Conservation (phyloP, 1,140 invertebrate genomes). For the Gonatopus flavifemur region DNA sequence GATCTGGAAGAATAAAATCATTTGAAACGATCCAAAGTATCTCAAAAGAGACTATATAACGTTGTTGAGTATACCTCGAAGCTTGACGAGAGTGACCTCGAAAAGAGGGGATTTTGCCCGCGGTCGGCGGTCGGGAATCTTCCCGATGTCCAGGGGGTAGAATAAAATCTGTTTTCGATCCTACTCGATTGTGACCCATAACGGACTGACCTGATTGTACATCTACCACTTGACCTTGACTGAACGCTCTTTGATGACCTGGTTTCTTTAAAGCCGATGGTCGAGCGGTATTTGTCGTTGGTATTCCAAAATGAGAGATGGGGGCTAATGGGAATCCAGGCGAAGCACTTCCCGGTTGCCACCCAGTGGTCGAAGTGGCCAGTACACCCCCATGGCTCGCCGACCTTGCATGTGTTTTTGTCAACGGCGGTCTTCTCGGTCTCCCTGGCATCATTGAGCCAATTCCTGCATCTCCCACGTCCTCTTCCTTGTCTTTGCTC, state of each 20-base stretch:
- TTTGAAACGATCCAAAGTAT: too few species aligned
- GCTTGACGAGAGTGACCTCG: constrained; percentile 64
- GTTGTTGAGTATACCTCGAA: constrained; percentile 51
- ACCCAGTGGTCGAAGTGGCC: constrained; percentile 54
- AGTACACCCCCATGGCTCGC: constrained; percentile 76
- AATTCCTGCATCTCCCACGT: constrained; percentile 26
- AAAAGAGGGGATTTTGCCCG: constrained; percentile 51
- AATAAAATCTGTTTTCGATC: constrained; percentile 85
- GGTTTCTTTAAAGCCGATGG: constrained; percentile 71
- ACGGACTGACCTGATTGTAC: constrained; percentile 53
- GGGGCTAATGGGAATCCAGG: constrained; percentile 8
- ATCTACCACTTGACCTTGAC: constrained; percentile 80
- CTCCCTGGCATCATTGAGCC: constrained; percentile 18
- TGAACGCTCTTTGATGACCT: constrained; percentile 81
- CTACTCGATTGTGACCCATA: constrained; percentile 74
- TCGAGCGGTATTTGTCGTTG: constrained; percentile 49
- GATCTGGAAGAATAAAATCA: constrained; percentile 56
- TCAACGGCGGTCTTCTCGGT: constrained; percentile 22
- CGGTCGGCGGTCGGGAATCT: constrained; percentile 55
- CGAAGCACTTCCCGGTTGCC: constrained; percentile 14
- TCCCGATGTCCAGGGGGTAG: constrained; percentile 74
- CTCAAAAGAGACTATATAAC: too few species aligned
- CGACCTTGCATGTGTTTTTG: constrained; percentile 71
- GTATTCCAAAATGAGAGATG: too few species aligned
- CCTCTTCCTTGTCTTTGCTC: constrained; percentile 13